Percentiles rank a stretch among this genome's conserved stretches.
These are phyloP conservation scores for Deroptyus accipitrinus DNA, from an alignment of 2,113 vertebrate species.

Conservation along the genomic window DNA sequence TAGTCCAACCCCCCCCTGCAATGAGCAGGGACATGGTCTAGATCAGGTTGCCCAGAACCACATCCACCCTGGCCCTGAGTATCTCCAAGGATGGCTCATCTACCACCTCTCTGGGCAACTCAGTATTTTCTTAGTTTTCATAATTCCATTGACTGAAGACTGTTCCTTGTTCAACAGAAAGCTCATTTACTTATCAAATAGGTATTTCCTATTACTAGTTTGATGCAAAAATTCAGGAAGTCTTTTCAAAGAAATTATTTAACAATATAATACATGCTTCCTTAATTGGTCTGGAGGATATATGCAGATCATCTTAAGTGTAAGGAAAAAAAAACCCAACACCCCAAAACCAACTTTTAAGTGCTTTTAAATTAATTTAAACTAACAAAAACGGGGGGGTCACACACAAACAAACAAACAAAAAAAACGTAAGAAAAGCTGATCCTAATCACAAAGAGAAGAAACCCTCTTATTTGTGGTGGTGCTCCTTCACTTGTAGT, in stretches of 20 bases:
- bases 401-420: neutral
- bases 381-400: neutral
- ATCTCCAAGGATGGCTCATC: neutral
- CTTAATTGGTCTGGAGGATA: neutral
- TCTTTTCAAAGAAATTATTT: neutral
- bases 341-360: neutral
- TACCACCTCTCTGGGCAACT: neutral
- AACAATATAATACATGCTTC: neutral
- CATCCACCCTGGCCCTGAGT: neutral
- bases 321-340: rapidly evolving
- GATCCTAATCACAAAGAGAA: neutral
- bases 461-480: neutral
- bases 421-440: rapidly evolving
- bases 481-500: neutral
- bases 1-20: neutral
- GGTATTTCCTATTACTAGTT: neutral
- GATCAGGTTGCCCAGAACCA: neutral
- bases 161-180: neutral
- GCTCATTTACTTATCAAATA: neutral
- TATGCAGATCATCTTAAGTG: neutral
- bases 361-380: neutral
- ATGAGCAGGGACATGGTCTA: neutral
- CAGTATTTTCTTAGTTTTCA: neutral
- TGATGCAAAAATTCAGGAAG: neutral
- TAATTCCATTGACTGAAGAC: neutral